A percentile compares a stretch with the other conserved stretches of the same genome.
Conservation (phyloP, 2,797 vertebrate genomes). For the Syndactyla subalaris region DNA sequence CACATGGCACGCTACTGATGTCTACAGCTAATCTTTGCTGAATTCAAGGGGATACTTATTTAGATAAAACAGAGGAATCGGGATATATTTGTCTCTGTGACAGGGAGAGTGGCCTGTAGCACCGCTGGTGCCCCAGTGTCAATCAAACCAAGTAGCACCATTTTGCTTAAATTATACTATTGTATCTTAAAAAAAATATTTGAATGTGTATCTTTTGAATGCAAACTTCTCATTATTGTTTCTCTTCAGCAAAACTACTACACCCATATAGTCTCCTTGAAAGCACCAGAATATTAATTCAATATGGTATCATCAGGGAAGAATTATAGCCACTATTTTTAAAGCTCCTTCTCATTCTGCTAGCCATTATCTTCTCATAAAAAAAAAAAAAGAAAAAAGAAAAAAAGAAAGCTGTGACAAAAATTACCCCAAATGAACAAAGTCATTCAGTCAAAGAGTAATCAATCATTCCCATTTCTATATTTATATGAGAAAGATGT, state of each 20-base stretch:
- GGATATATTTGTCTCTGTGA: neutral
- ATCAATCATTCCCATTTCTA: neutral
- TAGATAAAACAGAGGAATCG: neutral
- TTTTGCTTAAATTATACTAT: neutral
- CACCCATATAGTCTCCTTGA: neutral
- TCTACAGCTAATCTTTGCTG: accelerated
- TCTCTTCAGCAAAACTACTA: neutral
- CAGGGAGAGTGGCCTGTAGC: neutral
- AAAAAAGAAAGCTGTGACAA: neutral
- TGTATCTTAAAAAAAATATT: neutral
- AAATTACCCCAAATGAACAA: neutral
- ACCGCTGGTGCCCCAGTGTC: accelerated
- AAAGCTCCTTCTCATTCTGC: neutral
- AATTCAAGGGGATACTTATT: neutral
- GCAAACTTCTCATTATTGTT: neutral
- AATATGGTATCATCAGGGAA: neutral
- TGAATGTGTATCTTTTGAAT: neutral
- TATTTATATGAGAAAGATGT: neutral
- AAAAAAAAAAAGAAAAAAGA: neutral
- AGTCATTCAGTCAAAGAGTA: neutral
- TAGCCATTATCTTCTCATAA: neutral
- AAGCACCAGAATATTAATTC: neutral
- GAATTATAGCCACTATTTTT: neutral
- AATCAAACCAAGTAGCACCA: neutral
- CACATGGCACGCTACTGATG: neutral